phyloP scores from a whole-genome alignment of 1,140 invertebrate species.

The Caligus rogercresseyi region DNA sequence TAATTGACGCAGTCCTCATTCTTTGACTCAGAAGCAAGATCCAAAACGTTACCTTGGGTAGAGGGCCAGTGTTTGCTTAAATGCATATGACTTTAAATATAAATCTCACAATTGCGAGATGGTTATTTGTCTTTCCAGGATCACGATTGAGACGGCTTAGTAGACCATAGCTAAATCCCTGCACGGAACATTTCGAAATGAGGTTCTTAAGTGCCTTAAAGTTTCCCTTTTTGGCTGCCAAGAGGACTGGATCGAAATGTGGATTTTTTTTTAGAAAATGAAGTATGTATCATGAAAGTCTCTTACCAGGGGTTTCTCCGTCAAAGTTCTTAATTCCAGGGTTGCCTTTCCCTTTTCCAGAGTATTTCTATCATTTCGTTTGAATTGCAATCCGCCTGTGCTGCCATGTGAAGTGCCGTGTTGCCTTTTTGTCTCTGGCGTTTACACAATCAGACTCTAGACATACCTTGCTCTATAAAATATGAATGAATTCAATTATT shows the following conservation, averaged over 20 bases:
- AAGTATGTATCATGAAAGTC: too few relatives aligned
- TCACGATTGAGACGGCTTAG: not conserved
- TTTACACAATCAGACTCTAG: not conserved
- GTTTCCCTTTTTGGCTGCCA: not conserved
- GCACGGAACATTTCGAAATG: not conserved
- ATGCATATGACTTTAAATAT: not conserved
- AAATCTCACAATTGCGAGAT: not conserved
- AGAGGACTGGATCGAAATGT: not conserved
- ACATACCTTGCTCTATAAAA: not conserved
- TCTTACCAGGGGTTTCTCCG: not conserved
- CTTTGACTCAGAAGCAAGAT: not conserved
- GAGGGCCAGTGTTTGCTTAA: too few relatives aligned
- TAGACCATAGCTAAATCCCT: not conserved
- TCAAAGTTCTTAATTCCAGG: not conserved
- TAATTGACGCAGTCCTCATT: not conserved
- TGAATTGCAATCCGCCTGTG: not conserved
- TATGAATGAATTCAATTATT: too few relatives aligned
- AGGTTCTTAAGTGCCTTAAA: not conserved
- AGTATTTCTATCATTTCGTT: not conserved
- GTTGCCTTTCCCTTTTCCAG: not conserved
- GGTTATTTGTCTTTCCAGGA: not conserved
- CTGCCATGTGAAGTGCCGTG: not conserved
- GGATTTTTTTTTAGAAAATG: too few relatives aligned
- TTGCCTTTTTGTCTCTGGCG: not conserved
- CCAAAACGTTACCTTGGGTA: not conserved